Base-by-base conservation (phyloP, 2,113 vertebrate genomes). In the Pontoporia blainvillei region DNA sequence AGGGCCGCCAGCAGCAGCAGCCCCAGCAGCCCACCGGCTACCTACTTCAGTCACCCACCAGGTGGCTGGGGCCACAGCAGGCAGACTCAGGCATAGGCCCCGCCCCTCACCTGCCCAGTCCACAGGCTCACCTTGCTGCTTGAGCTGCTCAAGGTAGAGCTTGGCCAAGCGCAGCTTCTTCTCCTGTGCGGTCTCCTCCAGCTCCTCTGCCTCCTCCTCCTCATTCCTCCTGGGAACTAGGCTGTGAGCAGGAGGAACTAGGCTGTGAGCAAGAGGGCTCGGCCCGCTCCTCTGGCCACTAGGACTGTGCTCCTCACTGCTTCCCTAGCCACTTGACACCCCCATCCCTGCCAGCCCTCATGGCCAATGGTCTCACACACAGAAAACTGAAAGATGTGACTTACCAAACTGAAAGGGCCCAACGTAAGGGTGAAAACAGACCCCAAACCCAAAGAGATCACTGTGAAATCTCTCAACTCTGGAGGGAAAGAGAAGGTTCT, bases 141-240 rank as follows among this genome's bases (percentile, higher is more conserved):
- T 99, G 39, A 99, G 98, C 96, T 99, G 99, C 1, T 99, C 98
- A 4, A 99, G 98, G 97, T 99, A 99, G 21, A 98, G 98, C 95
- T 99, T 99, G 44, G 99, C 99, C 92, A 99, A 97, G 91, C 99
- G 99, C 44, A 99, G 98, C 96, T 99, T 99, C 98, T 99, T 99
- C 98, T 99, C 99, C 97, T 99, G 99, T 0, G 99, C 99, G 0
- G 99, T 99, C 97, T 99, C 99, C 0, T 99, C 99, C 89, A 99
- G 98, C 78, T 99, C 99, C 10, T 98, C 97, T 0, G 99, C 98
- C 18, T 98, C 98, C 17, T 98, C 97, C 0, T 96, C 97, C 11
- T 97, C 54, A 39, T 95, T 97, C 64, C 44, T 97, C 61, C 94
- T 98, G 34, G 81, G 96, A 67, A 96, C 71, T 34, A 76, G 25